phyloP scores from a whole-genome alignment of 2,113 vertebrate species.

The Mobula hypostoma region DNA sequence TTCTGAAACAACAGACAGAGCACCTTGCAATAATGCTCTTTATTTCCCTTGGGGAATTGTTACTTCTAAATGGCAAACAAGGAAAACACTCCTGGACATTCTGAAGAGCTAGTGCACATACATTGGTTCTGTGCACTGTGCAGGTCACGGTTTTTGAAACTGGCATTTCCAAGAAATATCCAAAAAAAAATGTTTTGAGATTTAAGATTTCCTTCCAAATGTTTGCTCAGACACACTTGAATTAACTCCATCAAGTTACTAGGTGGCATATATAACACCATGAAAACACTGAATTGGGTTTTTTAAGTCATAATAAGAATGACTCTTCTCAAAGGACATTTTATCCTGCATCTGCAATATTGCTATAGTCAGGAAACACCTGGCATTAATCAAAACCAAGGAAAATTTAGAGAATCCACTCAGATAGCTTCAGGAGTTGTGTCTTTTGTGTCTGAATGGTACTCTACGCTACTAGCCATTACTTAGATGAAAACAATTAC shows the following conservation, averaged over 20 bases:
- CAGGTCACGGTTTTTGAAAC: background rate
- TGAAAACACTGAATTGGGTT: background rate
- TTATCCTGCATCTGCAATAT: background rate
- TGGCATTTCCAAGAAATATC: background rate
- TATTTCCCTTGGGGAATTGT: background rate
- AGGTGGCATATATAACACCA: background rate
- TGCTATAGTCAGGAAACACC: background rate
- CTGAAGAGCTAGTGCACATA: background rate
- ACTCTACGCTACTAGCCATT: background rate
- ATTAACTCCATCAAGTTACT: background rate
- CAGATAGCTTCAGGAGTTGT: background rate
- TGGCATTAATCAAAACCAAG: background rate
- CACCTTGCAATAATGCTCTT: background rate
- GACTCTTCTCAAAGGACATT: background rate
- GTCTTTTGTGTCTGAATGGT: background rate
- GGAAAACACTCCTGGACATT: background rate
- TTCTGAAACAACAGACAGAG: background rate
- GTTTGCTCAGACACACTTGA: background rate
- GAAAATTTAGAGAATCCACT: background rate
- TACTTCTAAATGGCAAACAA: background rate
- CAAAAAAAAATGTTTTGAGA: background rate
- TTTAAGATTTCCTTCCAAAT: background rate
- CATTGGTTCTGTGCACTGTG: background rate
- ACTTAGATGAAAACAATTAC: background rate
- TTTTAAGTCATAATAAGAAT: background rate